Evolutionary conservation across 2,797 vertebrate genomes (phyloP), one percentile per base, ranked within the genome.

Genomic region (Basileuterus tristriatus): DNA sequence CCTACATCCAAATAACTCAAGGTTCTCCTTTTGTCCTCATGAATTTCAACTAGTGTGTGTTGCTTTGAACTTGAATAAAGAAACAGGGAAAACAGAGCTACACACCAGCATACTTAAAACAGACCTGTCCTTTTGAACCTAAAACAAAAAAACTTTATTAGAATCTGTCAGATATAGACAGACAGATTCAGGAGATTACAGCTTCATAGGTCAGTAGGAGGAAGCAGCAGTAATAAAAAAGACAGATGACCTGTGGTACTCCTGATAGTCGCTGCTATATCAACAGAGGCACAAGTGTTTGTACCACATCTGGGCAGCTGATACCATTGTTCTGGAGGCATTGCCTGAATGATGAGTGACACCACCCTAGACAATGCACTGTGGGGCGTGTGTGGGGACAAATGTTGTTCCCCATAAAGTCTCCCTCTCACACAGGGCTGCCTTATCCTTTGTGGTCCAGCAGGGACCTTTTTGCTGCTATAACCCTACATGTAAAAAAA

Each of bases 221-320:
- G 55, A 52, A 96, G 72, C 67, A 79, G 69, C 64, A 49, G 70
- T 63, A 93, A 94, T 92, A 94, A 95, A 91, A 78, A 87, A 80
- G 84, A 91, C 32, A 62, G 75, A 89, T 49, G 55, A 86, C 89
- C 82, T 43, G 65, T 11, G 12, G 44, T 72, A 41, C 50, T 96
- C 19, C 16, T 2, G 24, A 47, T 44, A n/a, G 58, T 56, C 0
- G 0, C 81, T 72, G 71, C 71, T 83, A 12, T 44, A 71, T 34
- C 70, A 63, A 59, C 39, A 59, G 69, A 89, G 69, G 52, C 67
- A 36, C 55, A 78, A 84, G 56, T 55, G 58, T 65, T 83, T 59
- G 69, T 65, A 21, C 32, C 68, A 44, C n/a, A 71, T 41, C 64
- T 77, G 46, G 75, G 87, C 36, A 84, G 58, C 37, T 74, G 44